These are phyloP conservation scores for Calypte anna DNA, from an alignment of 2,113 vertebrate species.

Conservation along the genomic window DNA sequence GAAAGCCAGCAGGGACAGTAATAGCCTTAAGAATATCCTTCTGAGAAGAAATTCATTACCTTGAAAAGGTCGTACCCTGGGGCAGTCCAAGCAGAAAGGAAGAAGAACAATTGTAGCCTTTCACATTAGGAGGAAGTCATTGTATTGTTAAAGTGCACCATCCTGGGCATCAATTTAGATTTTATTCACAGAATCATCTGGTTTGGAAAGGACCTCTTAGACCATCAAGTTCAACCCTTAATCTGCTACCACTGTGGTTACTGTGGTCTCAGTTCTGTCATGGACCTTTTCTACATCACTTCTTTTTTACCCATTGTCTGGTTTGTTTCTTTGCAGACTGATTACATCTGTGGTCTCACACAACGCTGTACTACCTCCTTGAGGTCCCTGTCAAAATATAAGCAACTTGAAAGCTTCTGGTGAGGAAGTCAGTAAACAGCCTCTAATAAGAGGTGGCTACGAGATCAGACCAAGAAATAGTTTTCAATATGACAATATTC, in stretches of 20 bases:
- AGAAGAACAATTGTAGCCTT: background rate
- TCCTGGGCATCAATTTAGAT: background rate
- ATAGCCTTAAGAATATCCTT: background rate
- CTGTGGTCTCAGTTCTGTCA: background rate
- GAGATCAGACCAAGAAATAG: background rate
- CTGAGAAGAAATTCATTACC: background rate
- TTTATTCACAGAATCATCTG: background rate
- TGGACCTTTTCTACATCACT: background rate
- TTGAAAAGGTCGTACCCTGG: background rate
- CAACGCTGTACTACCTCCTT: background rate
- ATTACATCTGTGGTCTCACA: background rate
- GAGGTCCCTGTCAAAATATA: background rate
- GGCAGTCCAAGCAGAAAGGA: background rate
- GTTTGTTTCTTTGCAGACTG: background rate
- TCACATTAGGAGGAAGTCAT: background rate
- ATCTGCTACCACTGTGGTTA: too few species aligned
- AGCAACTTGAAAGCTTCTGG: background rate
- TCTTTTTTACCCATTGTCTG: background rate
- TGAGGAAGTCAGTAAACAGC: background rate
- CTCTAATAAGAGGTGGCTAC: background rate
- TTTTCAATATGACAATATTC: background rate
- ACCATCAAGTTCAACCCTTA: too few species aligned
- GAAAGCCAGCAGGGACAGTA: background rate
- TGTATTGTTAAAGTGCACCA: background rate
- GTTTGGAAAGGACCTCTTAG: too few species aligned